phyloP scores from a whole-genome alignment of 2,113 vertebrate genomes.

The Cheirogaleus medius region DNA sequence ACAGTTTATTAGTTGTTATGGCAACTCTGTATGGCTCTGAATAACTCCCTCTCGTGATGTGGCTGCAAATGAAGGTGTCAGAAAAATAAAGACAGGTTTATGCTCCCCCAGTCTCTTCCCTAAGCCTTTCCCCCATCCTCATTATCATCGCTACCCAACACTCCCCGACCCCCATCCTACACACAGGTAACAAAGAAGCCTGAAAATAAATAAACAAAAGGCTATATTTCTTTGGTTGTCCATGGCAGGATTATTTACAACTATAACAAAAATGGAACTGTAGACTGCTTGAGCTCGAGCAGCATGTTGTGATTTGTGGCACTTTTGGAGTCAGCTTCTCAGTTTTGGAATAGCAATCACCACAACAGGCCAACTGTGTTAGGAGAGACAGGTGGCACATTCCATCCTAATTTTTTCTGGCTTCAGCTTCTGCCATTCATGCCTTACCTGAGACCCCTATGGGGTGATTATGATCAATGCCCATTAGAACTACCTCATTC shows the following conservation, averaged over 20 bases:
- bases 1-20: constrained; percentile 86
- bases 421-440: not conserved
- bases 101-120: not conserved
- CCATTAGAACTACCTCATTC: constrained; percentile 29
- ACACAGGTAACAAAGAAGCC: not conserved
- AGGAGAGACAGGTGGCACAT: constrained; percentile 13
- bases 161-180: not conserved
- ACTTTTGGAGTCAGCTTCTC: constrained; percentile 16
- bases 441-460: not conserved
- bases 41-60: constrained; percentile 63
- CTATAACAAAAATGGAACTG: not conserved
- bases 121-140: not conserved
- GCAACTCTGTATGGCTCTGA: constrained; percentile 79
- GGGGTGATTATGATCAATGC: not conserved
- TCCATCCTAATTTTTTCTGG: constrained; percentile 40
- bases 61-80: constrained; percentile 76
- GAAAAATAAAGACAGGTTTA: constrained; percentile 63
- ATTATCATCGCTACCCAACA: not conserved
- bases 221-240: not conserved
- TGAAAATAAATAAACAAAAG: not conserved
- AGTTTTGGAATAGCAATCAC: not conserved
- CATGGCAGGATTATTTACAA: not conserved
- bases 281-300: not conserved
- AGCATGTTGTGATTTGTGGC: not conserved
- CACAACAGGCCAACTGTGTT: not conserved